These are phyloP conservation scores for Nibea coibor DNA, from an alignment of 2,113 vertebrate genomes.

Conservation along the genomic window DNA sequence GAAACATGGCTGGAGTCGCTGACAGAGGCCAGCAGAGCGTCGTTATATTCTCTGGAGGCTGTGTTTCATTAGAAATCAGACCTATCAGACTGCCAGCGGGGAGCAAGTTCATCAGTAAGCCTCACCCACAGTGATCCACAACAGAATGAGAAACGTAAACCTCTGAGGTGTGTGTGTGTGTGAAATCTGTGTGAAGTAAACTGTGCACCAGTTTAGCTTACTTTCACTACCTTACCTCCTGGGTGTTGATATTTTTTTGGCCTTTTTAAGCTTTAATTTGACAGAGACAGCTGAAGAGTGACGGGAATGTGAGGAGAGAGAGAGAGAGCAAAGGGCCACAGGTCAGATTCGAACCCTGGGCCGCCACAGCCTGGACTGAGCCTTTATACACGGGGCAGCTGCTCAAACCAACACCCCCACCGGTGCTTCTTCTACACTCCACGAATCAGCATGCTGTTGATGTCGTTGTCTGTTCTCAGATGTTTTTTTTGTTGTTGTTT, in stretches of 20 bases:
- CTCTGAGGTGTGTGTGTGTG: constrained; percentile 19
- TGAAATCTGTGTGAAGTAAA: background rate
- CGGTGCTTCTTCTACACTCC: background rate
- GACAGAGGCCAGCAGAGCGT: constrained; percentile 41
- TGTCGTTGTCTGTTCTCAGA: background rate
- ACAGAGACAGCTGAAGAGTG: too few species aligned
- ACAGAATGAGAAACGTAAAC: constrained; percentile 40
- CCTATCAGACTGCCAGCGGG: constrained; percentile 47
- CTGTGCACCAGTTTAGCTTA: background rate
- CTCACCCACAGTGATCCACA: constrained; percentile 54
- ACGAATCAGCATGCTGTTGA: background rate
- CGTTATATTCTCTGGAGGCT: constrained; percentile 48
- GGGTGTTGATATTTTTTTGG: too few species aligned
- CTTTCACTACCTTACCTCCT: background rate
- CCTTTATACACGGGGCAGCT: too few species aligned
- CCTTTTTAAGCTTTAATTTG: too few species aligned
- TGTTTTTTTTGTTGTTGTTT: constrained; percentile 7
- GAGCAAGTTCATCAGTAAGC: constrained; percentile 62
- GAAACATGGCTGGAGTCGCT: background rate
- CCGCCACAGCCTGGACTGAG: too few species aligned
- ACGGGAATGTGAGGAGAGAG: too few species aligned
- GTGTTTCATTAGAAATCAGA: constrained; percentile 70
- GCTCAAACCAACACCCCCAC: too few species aligned
- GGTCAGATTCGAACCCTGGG: too few species aligned
- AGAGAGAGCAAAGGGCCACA: too few species aligned